Evolutionary conservation across 2,797 vertebrate genomes (phyloP).

Genomic region (Gadopsis marmoratus): DNA sequence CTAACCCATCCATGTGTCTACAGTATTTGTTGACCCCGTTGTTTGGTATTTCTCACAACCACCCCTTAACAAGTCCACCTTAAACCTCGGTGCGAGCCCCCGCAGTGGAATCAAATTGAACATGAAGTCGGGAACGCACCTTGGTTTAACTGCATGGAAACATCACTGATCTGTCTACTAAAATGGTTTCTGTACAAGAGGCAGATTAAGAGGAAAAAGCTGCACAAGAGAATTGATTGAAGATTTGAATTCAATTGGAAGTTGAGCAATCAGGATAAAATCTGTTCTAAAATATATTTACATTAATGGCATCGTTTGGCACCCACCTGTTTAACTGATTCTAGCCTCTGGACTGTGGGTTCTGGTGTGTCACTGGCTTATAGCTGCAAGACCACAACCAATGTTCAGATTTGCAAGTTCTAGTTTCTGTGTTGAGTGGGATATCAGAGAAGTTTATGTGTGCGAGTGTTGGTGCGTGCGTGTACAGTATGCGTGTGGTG

Average conservation of each 20-base stretch:
- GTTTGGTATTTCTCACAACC: slow-evolving; percentile 76
- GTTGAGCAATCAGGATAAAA: not conserved
- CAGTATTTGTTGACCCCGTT: slow-evolving; percentile 75
- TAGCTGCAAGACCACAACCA: slow-evolving; percentile 49
- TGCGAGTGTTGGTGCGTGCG: slow-evolving; percentile 20
- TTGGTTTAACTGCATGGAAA: slow-evolving; percentile 81
- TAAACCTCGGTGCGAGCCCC: slow-evolving; percentile 73
- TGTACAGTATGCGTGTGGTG: slow-evolving; percentile 33
- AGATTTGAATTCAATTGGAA: slow-evolving; percentile 39
- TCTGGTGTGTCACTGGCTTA: slow-evolving; percentile 37
- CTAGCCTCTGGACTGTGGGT: slow-evolving; percentile 51
- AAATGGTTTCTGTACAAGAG: slow-evolving; percentile 72
- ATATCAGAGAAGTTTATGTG: slow-evolving; percentile 55
- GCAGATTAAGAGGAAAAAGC: slow-evolving; percentile 50
- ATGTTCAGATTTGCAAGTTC: slow-evolving; percentile 61
- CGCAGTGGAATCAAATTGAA: slow-evolving; percentile 2
- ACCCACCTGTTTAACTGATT: slow-evolving; percentile 49
- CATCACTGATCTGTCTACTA: slow-evolving; percentile 72
- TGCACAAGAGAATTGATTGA: slow-evolving; percentile 30
- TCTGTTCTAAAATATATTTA: slow-evolving; percentile 4
- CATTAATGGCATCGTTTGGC: slow-evolving; percentile 10
- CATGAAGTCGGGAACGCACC: slow-evolving; percentile 53
- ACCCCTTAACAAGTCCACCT: slow-evolving; percentile 78
- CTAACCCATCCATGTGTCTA: slow-evolving; percentile 84
- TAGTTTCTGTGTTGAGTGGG: slow-evolving; percentile 61